Evolutionary conservation across 1,140 invertebrate species (phyloP), one percentile per base, ranked within the genome.

Genomic region (Drosophila jambulina): DNA sequence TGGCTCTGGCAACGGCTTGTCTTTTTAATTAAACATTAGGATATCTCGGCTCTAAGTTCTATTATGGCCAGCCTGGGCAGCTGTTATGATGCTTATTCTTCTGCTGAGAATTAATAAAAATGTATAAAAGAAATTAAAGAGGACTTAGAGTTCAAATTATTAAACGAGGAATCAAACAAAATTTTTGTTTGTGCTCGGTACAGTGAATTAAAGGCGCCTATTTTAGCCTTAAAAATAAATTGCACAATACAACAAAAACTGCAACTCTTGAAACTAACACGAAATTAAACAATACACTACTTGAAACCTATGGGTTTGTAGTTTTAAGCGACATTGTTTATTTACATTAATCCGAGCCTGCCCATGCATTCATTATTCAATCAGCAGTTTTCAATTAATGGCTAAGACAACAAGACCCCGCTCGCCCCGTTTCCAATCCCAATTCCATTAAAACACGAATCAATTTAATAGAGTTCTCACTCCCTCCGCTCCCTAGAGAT

Each of bases 21-120:
- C 56, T 38, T 74, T 63, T 59, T 78, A 88, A 87, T 87, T 88
- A 88, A 87, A 80, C 62, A 61, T 64, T 61, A 57, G 60, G 36
- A 70, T 53, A 46, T 29, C 29, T 61, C 65, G 45, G 21, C 65
- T 65, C 51, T 75, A 51, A 21, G 75, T 65, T 63, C 17, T 58
- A 63, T 61, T 69, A 57, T 51, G 63, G 32, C 42, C 56, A 56
- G 53, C 49, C 48, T 29, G 58, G 46, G 40, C 29, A 25, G 27
- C 36, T 67, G 8, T 58, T 40, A 42, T 57, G 42, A 23, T 25
- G 48, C 32, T 42, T 19, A 46, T 29, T 36, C 17, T 25, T 25
- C 21, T 25, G 27, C 8, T n/a, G 10, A 29, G 21, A 51, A 45
- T 15, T 48, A 76, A 77, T 42, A 6, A 38, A 64, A 46, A 40